Evolutionary conservation across 1,140 invertebrate species (phyloP).

Genomic region (Ips nitidus): DNA sequence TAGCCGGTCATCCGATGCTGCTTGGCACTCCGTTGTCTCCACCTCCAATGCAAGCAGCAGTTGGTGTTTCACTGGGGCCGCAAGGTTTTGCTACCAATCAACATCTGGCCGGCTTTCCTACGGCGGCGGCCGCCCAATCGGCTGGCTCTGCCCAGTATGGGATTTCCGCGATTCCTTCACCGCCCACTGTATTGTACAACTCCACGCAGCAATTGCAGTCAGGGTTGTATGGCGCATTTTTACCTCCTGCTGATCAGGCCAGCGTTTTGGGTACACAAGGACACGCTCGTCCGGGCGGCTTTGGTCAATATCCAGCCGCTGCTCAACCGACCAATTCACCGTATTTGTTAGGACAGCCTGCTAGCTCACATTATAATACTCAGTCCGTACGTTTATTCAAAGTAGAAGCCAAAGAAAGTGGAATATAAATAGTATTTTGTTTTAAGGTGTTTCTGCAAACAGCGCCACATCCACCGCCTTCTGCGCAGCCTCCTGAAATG

Average conservation of each 20-base stretch:
- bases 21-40: slow-evolving; percentile 63
- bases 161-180: slow-evolving; percentile 79
- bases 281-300: slow-evolving; percentile 57
- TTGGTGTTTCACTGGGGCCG: slow-evolving; percentile 48
- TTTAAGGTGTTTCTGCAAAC: slow-evolving; percentile 60
- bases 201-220: slow-evolving; percentile 64
- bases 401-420: background rate
- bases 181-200: slow-evolving; percentile 76
- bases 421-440: background rate
- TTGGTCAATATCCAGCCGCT: slow-evolving; percentile 64
- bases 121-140: slow-evolving; percentile 17
- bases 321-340: slow-evolving; percentile 57
- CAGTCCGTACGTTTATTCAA: slow-evolving; percentile 53
- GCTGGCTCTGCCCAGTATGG: slow-evolving; percentile 62
- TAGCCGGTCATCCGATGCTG: slow-evolving; percentile 56
- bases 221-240: slow-evolving; percentile 74
- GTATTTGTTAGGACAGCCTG: slow-evolving; percentile 54
- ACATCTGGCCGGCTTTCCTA: slow-evolving; percentile 61
- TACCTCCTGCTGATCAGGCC: slow-evolving; percentile 59
- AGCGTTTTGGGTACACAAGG: slow-evolving; percentile 55
- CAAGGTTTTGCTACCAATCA: slow-evolving; percentile 53
- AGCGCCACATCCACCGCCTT: slow-evolving; percentile 57
- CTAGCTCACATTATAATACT: slow-evolving; percentile 64
- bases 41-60: slow-evolving; percentile 55
- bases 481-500: slow-evolving; percentile 70